These are phyloP conservation scores for Drosophila siamana DNA, from an alignment of 2,888 invertebrate species.

Conservation along the genomic window DNA sequence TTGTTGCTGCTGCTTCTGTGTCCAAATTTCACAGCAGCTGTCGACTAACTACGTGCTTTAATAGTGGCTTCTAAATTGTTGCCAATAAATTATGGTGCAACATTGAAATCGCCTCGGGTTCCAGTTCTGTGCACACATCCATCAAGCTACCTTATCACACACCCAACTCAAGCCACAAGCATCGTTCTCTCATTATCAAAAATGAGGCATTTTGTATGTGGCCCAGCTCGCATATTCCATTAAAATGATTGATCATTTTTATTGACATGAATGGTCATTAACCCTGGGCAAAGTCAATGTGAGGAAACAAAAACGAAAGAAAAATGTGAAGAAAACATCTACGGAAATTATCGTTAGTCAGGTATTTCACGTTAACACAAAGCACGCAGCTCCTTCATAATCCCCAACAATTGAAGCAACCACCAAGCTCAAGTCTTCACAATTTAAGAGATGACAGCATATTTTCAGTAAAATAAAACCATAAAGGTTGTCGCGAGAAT, in stretches of 20 bases:
- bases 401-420: constrained; percentile 34
- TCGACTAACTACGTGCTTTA: constrained; percentile 62
- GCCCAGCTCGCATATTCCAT: constrained; percentile 9
- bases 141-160: constrained; percentile 39
- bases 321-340: constrained; percentile 23
- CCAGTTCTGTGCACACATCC: constrained; percentile 43
- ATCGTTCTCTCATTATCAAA: constrained; percentile 12
- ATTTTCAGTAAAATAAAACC: no score
- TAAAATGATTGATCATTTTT: constrained; percentile 74
- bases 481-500: no score
- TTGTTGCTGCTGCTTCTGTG: constrained; percentile 36
- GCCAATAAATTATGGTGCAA: constrained; percentile 24
- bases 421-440: constrained; percentile 21
- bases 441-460: not conserved
- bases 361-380: constrained; percentile 47
- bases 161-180: constrained; percentile 19
- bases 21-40: constrained; percentile 59
- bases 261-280: constrained; percentile 69
- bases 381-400: constrained; percentile 15
- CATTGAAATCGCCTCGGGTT: constrained; percentile 35
- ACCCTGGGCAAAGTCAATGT: constrained; percentile 9
- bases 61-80: constrained; percentile 39
- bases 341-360: constrained; percentile 67
- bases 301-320: constrained; percentile 10
- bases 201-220: constrained; percentile 1